Base-by-base conservation (phyloP, 1,140 invertebrate genomes). In the Eulimnadia texana region DNA sequence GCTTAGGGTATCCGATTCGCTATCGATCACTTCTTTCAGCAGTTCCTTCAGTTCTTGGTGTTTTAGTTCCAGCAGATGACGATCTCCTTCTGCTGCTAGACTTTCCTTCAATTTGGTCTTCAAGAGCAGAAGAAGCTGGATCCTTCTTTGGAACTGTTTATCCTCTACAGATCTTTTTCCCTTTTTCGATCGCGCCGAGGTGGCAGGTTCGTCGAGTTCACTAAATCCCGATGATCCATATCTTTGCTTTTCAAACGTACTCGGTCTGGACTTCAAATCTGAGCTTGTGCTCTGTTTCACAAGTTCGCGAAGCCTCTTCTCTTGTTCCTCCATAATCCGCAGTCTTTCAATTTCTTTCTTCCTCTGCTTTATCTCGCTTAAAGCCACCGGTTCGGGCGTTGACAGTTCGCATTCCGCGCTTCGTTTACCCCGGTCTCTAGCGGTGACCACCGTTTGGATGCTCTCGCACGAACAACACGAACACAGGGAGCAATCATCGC, bases 1-100 rank as follows among this genome's bases (percentile, higher is more conserved):
- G 63, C 66, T 69, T 33, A 64, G 42, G 2, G 64, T 53, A n/a
- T 68, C 65, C n/a, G 58, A 52, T 22, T 50, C 59, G 13, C 33
- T 54, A 28, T 67, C 63, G 11, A 67, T 20, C n/a, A 61, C 66
- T 42, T 63, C 47, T 19, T 50, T 56, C 11, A 67, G 29, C 20
- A 61, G 25, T 3, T 62, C 57, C 56, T 66, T 60, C 59, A 67
- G 58, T 49, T 67, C 52, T 20, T 64, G 19, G 20, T 53, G 58
- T 3, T 50, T 52, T 28, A 22, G 63, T 51, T 29, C 58, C 58
- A 62, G 50, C 11, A 63, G n/a, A n/a, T 29, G 49, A 22, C 56
- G 62, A 42, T 63, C 50, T 20, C 27, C 33, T 50, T 63, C 56
- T 1, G 62, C 58, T 23, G 9, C 62, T 11, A 63, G 49, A 33